Percentiles rank a stretch among this genome's conserved stretches.
These are phyloP conservation scores for Chrysodeixis includens DNA, from an alignment of 2,888 invertebrate species.

Conservation along the genomic window DNA sequence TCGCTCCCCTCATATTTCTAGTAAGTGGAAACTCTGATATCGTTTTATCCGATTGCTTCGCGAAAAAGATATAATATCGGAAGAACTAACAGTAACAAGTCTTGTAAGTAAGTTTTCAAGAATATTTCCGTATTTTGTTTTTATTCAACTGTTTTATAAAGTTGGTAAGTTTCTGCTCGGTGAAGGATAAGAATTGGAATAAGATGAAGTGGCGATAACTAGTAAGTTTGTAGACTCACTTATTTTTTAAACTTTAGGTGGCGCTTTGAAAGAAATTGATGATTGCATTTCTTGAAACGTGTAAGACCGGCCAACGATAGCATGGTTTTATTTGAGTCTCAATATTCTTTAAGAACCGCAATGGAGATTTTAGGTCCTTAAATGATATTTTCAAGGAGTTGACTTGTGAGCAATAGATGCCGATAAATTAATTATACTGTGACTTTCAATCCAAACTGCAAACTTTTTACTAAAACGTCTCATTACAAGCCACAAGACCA, in stretches of 20 bases:
- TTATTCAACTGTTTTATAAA: constrained; percentile 22
- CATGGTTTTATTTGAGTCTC: no score
- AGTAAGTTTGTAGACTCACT: not conserved
- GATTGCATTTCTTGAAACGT: not conserved
- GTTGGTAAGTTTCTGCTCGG: not conserved
- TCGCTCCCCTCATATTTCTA: constrained; percentile 48
- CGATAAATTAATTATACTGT: no score
- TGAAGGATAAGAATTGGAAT: not conserved
- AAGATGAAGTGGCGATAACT: constrained; percentile 1
- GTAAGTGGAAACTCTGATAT: constrained; percentile 36
- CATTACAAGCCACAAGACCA: no score
- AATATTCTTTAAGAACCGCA: no score
- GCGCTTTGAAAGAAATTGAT: not conserved
- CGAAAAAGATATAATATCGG: constrained; percentile 39
- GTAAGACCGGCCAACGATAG: no score
- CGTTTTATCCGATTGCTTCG: constrained; percentile 34
- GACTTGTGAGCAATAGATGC: no score
- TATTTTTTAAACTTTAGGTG: not conserved
- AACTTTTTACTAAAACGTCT: not conserved
- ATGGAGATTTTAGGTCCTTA: no score
- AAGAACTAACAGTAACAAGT: constrained; percentile 41
- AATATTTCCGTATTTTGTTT: constrained; percentile 33
- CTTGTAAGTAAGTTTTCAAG: constrained; percentile 37
- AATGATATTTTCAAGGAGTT: no score
- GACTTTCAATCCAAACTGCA: not conserved